phyloP scores from a whole-genome alignment of 2,113 vertebrate species.

The Notechis scutatus region DNA sequence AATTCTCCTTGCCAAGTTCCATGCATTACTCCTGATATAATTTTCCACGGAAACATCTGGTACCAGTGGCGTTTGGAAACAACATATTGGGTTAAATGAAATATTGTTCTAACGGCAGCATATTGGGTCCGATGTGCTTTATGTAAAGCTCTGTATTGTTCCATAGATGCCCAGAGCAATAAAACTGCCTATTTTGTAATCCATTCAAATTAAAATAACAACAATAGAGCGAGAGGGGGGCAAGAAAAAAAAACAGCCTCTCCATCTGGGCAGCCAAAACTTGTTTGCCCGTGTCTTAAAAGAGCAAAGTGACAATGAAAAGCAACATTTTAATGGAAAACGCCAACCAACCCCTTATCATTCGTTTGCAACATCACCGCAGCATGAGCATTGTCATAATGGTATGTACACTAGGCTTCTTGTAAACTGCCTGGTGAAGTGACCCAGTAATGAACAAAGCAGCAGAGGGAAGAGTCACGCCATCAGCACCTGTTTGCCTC shows the following conservation, averaged over 20 bases:
- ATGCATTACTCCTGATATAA: not conserved
- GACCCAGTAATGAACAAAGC: conserved; percentile 1
- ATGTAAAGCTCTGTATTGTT: not conserved
- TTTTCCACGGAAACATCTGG: conserved; percentile 1
- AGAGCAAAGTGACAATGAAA: conserved; percentile 13
- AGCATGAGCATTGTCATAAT: not conserved
- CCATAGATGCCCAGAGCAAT: not conserved
- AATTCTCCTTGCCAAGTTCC: not conserved
- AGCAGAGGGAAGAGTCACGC: not conserved
- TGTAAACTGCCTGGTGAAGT: conserved; percentile 4
- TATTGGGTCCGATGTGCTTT: not conserved
- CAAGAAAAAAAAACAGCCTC: too few relatives aligned
- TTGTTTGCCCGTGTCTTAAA: conserved; percentile 1
- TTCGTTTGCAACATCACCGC: not conserved
- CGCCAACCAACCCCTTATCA: not conserved
- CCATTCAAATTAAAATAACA: conserved; percentile 13
- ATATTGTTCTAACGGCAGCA: not conserved
- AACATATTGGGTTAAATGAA: not conserved
- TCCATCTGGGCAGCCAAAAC: conserved; percentile 16
- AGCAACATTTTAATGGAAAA: not conserved
- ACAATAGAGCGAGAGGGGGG: not conserved
- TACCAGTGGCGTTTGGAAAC: not conserved
- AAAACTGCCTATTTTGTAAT: conserved; percentile 10
- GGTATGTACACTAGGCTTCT: not conserved
- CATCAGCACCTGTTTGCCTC: conserved; percentile 5